These are phyloP conservation scores for Ectemnius cavifrons DNA, from an alignment of 2,888 invertebrate species.

Conservation along the genomic window DNA sequence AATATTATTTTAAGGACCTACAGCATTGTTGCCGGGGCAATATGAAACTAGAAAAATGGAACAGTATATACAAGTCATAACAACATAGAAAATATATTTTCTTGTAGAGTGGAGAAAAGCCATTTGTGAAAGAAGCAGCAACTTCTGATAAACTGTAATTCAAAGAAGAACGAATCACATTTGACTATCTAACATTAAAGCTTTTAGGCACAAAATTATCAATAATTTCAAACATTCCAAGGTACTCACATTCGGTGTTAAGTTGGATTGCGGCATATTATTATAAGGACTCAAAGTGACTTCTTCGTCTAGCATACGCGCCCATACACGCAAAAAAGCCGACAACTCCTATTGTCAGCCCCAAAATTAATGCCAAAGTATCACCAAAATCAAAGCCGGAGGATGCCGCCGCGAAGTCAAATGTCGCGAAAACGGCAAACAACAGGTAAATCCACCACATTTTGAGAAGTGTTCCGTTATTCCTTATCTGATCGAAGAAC, in stretches of 20 bases:
- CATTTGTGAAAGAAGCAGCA: too few relatives aligned
- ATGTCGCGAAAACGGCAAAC: slow-evolving; percentile 51
- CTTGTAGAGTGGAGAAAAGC: too few relatives aligned
- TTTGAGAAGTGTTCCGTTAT: slow-evolving; percentile 12
- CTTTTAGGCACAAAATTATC: too few relatives aligned
- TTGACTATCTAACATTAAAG: not conserved
- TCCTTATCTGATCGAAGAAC: too few relatives aligned
- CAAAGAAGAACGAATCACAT: slow-evolving; percentile 31
- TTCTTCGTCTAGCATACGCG: slow-evolving; percentile 83
- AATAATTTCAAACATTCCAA: too few relatives aligned
- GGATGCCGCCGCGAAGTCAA: slow-evolving; percentile 74
- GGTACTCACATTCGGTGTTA: too few relatives aligned
- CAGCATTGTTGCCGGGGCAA: too few relatives aligned
- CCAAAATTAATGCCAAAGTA: slow-evolving; percentile 83
- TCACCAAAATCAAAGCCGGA: slow-evolving; percentile 84
- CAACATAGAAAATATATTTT: too few relatives aligned
- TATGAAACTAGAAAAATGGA: too few relatives aligned
- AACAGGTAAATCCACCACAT: slow-evolving; percentile 59
- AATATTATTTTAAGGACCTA: not conserved
- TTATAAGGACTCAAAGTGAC: slow-evolving; percentile 57
- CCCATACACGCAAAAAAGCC: slow-evolving; percentile 85
- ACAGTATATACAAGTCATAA: too few relatives aligned
- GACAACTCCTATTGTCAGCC: slow-evolving; percentile 81
- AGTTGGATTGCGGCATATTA: too few relatives aligned
- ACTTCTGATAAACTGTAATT: slow-evolving; percentile 38